Conservation (phyloP, 2,797 vertebrate species). For the Luscinia megarhynchos region DNA sequence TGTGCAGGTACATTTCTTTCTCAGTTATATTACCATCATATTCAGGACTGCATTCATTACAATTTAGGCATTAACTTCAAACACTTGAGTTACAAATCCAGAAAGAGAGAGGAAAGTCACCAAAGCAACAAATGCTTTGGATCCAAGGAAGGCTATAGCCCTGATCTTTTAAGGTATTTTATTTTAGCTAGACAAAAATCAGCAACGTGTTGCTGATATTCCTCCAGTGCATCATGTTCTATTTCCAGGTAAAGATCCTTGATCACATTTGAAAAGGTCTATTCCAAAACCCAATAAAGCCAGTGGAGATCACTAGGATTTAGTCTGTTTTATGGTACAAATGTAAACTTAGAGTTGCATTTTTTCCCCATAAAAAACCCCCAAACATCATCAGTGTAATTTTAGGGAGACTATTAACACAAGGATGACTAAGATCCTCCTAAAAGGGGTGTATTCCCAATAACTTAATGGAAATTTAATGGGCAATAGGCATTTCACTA, state of each 20-base stretch:
- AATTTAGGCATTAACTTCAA: not conserved
- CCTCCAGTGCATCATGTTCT: not conserved
- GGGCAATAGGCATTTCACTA: not conserved
- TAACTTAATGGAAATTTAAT: not conserved
- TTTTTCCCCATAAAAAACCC: rapidly evolving
- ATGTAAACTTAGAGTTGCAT: not conserved
- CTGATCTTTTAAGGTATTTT: not conserved
- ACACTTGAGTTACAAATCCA: not conserved
- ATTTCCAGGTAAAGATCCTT: not conserved
- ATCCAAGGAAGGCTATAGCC: not conserved
- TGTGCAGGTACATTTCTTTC: not conserved
- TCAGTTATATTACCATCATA: not conserved
- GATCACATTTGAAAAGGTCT: not conserved
- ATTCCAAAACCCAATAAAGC: not conserved
- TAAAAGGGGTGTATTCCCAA: not conserved
- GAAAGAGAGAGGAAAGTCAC: not conserved
- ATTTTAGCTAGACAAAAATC: not conserved
- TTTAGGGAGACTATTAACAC: not conserved
- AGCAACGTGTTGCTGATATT: not conserved
- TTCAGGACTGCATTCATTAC: not conserved
- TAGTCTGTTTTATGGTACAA: not conserved
- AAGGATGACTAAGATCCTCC: not conserved
- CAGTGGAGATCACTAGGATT: not conserved
- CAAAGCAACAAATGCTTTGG: not conserved
- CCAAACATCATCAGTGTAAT: not conserved